Conservation (phyloP, 2,888 invertebrate genomes). For the Macrophya annulata region DNA sequence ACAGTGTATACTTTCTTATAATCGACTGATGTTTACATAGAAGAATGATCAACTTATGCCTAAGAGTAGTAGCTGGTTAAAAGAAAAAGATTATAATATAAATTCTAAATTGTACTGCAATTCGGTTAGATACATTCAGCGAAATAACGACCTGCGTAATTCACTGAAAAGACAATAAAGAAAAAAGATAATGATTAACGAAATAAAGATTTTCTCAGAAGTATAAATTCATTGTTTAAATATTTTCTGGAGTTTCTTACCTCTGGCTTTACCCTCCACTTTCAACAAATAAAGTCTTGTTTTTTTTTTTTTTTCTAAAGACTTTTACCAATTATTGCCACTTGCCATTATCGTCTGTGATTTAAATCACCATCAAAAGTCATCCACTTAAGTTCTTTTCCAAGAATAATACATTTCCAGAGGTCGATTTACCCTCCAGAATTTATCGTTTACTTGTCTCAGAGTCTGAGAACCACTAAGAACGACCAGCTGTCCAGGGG, state of each 20-base stretch:
- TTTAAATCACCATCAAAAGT: not conserved
- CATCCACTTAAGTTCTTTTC: conserved; percentile 88
- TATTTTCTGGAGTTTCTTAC: not conserved
- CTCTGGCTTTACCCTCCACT: not conserved
- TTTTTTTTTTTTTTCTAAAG: not conserved
- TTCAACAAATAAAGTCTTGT: conserved; percentile 8
- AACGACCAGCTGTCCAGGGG: conserved; percentile 91
- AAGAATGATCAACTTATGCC: not conserved
- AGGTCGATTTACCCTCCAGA: conserved; percentile 96
- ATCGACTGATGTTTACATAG: not conserved
- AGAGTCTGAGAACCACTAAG: conserved; percentile 93
- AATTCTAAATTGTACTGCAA: conserved; percentile 33
- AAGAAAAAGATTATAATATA: not conserved
- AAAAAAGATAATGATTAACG: not conserved
- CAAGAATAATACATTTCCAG: conserved; percentile 98
- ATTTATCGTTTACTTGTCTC: conserved; percentile 96
- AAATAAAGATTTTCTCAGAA: not conserved
- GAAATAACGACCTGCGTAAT: conserved; percentile 20
- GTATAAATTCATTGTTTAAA: not conserved
- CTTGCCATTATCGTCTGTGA: conserved; percentile 9
- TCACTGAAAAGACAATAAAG: not conserved
- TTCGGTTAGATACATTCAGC: not conserved
- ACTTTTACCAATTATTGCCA: not conserved
- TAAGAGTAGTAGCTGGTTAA: not conserved
- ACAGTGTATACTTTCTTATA: not conserved